These are phyloP conservation scores for Psophia crepitans DNA, from an alignment of 2,113 vertebrate species.

Conservation along the genomic window DNA sequence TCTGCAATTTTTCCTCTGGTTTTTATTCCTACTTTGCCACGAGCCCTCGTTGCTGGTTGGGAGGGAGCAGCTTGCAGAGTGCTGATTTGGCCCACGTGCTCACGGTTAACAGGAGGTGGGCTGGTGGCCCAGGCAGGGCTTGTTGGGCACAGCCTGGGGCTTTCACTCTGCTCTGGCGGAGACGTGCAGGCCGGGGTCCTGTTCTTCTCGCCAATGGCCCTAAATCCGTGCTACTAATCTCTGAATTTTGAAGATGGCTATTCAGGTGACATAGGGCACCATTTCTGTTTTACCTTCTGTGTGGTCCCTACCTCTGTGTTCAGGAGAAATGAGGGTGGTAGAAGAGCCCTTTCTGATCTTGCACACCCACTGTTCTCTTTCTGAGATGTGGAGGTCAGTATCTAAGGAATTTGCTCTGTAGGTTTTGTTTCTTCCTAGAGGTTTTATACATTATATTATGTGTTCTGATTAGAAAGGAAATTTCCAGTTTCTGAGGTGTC, in stretches of 20 bases:
- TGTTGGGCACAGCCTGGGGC: neutral
- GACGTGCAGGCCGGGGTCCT: fast-evolving
- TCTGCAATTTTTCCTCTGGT: neutral
- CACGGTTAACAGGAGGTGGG: neutral
- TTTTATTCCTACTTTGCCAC: neutral
- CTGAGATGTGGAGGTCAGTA: neutral
- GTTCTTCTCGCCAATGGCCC: no score
- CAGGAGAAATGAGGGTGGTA: neutral
- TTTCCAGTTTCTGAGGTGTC: neutral
- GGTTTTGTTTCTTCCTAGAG: neutral
- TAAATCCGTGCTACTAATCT: neutral
- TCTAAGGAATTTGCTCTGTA: neutral
- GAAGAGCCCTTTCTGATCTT: neutral
- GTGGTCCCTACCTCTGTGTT: neutral
- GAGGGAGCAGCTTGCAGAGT: neutral
- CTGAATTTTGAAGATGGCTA: neutral
- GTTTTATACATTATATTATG: neutral
- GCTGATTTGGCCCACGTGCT: neutral
- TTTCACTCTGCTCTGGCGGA: neutral
- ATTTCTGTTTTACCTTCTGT: neutral
- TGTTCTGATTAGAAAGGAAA: neutral
- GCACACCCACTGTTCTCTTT: fast-evolving
- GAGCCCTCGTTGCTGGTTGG: neutral
- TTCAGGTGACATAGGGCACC: fast-evolving
- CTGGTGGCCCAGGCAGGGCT: fast-evolving